Evolutionary conservation across 2,113 vertebrate species (phyloP).

Genomic region (Elephas maximus): DNA sequence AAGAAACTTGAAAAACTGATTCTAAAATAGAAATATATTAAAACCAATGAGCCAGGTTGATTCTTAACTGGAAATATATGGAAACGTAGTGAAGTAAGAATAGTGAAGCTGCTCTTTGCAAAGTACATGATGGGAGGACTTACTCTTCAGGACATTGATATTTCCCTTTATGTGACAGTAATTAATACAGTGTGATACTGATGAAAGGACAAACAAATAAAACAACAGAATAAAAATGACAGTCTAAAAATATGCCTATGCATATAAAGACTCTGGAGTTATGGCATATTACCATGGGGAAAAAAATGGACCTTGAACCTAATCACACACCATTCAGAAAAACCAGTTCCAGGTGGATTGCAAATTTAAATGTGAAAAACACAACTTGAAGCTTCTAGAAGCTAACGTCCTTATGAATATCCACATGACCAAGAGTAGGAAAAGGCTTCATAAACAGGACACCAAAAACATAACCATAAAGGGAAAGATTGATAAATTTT

Average conservation of each 20-base stretch:
- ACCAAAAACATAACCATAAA: not conserved
- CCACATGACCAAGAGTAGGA: not conserved
- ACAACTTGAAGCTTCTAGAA: not conserved
- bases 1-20: conserved; percentile 7
- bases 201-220: conserved; percentile 15
- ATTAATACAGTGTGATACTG: not conserved
- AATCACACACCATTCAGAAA: not conserved
- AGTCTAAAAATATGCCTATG: not conserved
- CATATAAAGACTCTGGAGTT: not conserved
- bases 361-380: conserved; percentile 21
- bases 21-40: conserved; percentile 25
- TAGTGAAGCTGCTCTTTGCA: not conserved
- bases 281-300: not conserved
- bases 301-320: not conserved
- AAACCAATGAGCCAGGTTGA: not conserved
- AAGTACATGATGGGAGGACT: not conserved
- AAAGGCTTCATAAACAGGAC: conserved; percentile 27
- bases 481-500: not conserved
- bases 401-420: not conserved
- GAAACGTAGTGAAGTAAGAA: not conserved
- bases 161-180: not conserved
- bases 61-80: conserved; percentile 8
- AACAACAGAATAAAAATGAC: conserved; percentile 13
- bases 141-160: not conserved
- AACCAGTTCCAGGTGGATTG: not conserved